A percentile compares a stretch with the other conserved stretches of the same genome.
These are phyloP conservation scores for Heliothis peltigera DNA, from an alignment of 2,888 invertebrate species.

Conservation along the genomic window DNA sequence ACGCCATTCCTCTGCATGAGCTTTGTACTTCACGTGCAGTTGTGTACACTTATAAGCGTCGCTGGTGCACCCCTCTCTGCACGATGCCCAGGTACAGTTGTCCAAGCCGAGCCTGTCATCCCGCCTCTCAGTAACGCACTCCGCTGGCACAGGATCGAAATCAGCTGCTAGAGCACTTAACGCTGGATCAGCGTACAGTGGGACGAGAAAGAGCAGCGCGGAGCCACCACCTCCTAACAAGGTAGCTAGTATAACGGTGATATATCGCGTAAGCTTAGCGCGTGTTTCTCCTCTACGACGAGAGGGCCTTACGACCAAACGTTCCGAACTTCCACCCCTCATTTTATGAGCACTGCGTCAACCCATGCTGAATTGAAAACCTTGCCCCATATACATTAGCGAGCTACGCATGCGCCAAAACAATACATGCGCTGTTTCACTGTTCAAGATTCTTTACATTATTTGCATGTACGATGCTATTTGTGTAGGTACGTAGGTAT, in stretches of 20 bases:
- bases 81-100: conserved; percentile 95
- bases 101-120: conserved; percentile 93
- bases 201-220: conserved; percentile 86
- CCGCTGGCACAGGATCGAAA: conserved; percentile 93
- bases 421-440: conserved; percentile 77
- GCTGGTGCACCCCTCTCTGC: conserved; percentile 95
- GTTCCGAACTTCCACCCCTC: conserved; percentile 87
- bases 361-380: conserved; percentile 80
- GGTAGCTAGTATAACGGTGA: conserved; percentile 84
- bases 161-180: conserved; percentile 92
- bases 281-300: conserved; percentile 82
- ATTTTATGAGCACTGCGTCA: conserved; percentile 84
- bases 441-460: conserved; percentile 18
- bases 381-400: conserved; percentile 63
- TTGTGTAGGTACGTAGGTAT: neutral
- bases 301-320: conserved; percentile 82
- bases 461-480: neutral
- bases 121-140: conserved; percentile 92
- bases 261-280: conserved; percentile 83
- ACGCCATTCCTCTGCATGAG: conserved; percentile 85
- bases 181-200: conserved; percentile 87
- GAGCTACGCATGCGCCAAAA: conserved; percentile 68
- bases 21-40: conserved; percentile 91
- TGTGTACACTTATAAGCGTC: conserved; percentile 93
- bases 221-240: conserved; percentile 85